Conservation (phyloP, 2,888 invertebrate species). For the Agrotis ipsilon region DNA sequence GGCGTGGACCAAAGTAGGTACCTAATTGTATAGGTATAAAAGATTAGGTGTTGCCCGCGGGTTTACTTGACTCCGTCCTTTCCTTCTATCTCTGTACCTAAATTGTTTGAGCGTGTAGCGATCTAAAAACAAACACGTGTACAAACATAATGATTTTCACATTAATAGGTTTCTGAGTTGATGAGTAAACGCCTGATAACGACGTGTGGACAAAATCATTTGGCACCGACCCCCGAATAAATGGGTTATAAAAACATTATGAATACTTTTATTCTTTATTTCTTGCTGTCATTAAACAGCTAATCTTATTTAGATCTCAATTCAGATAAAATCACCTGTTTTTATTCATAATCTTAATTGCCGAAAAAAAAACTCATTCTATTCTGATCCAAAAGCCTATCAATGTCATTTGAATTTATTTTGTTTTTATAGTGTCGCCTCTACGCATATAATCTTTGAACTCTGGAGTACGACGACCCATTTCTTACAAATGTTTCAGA, state of each 20-base stretch:
- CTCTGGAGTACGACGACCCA: conserved; percentile 53
- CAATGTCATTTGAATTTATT: conserved; percentile 10
- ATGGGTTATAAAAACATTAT: not conserved
- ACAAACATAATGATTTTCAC: too few species aligned
- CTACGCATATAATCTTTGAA: conserved; percentile 51
- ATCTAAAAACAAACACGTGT: too few species aligned
- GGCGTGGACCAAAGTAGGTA: not conserved
- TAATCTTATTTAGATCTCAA: not conserved
- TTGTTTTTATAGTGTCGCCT: conserved; percentile 39
- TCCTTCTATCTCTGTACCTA: too few species aligned
- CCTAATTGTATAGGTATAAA: too few species aligned
- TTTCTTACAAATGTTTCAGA: conserved; percentile 55
- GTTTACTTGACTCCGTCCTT: too few species aligned
- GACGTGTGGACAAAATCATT: not conserved
- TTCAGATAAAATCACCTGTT: not conserved
- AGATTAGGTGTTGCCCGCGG: too few species aligned
- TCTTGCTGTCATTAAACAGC: not conserved
- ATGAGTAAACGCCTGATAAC: too few species aligned
- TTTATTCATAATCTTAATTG: not conserved
- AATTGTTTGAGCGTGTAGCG: too few species aligned
- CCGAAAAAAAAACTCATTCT: not conserved
- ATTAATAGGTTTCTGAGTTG: too few species aligned
- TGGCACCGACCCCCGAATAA: not conserved
- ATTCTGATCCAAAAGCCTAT: not conserved
- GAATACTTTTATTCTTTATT: too few species aligned